phyloP scores from a whole-genome alignment of 2,113 vertebrate species.

The Cheirogaleus medius region DNA sequence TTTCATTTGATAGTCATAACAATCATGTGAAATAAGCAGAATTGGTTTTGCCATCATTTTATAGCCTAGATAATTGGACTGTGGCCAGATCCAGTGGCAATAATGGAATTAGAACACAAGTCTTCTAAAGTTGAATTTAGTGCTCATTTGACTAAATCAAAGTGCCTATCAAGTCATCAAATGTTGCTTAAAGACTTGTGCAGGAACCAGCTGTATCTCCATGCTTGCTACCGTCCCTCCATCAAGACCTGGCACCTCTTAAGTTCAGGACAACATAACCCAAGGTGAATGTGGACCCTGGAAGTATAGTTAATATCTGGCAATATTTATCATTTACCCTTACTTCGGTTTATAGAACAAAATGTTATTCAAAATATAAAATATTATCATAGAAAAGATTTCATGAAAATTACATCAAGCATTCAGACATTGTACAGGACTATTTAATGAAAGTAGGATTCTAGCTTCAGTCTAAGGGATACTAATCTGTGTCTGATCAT shows the following conservation, averaged over 20 bases:
- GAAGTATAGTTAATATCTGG: not conserved
- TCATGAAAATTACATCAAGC: not conserved
- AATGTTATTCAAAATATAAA: not conserved
- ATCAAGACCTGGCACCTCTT: rapidly evolving
- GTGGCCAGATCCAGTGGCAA: not conserved
- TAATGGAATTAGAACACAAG: not conserved
- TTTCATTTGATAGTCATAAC: not conserved
- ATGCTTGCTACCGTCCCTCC: not conserved
- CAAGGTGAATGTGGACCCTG: not conserved
- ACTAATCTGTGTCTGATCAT: not conserved
- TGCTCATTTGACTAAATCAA: not conserved
- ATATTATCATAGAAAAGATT: not conserved
- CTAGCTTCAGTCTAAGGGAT: not conserved
- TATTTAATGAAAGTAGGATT: not conserved
- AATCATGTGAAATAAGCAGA: not conserved
- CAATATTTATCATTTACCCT: not conserved
- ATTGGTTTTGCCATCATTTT: not conserved
- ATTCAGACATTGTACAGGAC: not conserved
- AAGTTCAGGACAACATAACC: not conserved
- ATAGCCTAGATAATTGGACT: not conserved
- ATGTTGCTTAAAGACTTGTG: not conserved
- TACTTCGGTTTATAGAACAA: not conserved
- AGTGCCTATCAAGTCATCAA: not conserved
- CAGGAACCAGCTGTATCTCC: not conserved
- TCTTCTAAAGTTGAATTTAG: not conserved